phyloP scores from a whole-genome alignment of 2,888 invertebrate species.

The Atethmia centrago region DNA sequence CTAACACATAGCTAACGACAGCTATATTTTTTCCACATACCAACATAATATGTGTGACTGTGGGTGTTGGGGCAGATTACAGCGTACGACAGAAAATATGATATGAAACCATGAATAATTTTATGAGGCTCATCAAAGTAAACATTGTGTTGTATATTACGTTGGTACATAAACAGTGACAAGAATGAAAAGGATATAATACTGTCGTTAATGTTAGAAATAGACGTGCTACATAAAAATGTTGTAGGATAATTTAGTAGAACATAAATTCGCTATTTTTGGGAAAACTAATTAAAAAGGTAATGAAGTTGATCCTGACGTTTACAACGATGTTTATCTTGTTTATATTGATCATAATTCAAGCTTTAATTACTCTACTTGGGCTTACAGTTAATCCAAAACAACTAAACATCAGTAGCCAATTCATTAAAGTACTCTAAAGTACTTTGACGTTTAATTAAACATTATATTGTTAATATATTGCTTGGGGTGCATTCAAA shows the following conservation, averaged over 20 bases:
- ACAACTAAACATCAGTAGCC: background rate
- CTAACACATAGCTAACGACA: conserved; percentile 21
- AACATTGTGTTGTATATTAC: conserved; percentile 58
- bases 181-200: conserved; percentile 57
- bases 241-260: conserved; percentile 19
- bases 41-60: background rate
- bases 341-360: conserved; percentile 13
- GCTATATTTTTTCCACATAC: background rate
- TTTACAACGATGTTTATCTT: conserved; percentile 1
- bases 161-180: conserved; percentile 55
- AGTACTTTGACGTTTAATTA: background rate
- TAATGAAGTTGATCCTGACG: conserved; percentile 24
- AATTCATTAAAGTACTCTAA: background rate
- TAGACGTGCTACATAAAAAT: conserved; percentile 37
- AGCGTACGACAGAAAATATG: conserved; percentile 71
- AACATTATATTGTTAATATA: background rate
- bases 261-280: conserved; percentile 25
- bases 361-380: background rate
- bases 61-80: conserved; percentile 23
- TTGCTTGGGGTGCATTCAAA: background rate
- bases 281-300: conserved; percentile 33
- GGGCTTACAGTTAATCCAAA: background rate
- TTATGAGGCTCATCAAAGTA: conserved; percentile 76
- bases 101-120: conserved; percentile 71
- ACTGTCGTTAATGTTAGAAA: conserved; percentile 44